A percentile compares a stretch with the other conserved stretches of the same genome.
Conservation (phyloP, 2,888 invertebrate species). For the Micoletzkya japonica region DNA sequence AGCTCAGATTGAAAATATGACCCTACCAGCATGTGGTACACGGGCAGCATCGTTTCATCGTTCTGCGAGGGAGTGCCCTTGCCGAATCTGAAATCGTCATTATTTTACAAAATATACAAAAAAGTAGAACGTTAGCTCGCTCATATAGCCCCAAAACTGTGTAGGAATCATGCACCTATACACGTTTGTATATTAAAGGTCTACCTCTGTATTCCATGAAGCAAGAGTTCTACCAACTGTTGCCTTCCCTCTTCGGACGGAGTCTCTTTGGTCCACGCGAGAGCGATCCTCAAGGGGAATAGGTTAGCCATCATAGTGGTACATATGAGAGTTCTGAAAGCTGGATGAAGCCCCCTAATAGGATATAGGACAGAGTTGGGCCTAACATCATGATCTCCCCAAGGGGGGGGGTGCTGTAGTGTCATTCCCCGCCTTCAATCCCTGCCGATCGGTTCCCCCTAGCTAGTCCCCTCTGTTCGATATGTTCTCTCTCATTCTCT, state of each 20-base stretch:
- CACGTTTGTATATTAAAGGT: neutral
- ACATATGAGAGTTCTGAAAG: no score
- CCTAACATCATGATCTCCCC: no score
- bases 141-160: no score
- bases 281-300: conserved; percentile 5
- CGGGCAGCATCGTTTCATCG: conserved; percentile 32
- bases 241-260: conserved; percentile 13
- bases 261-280: conserved; percentile 16
- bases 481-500: neutral
- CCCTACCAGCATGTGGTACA: conserved; percentile 31
- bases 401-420: no score
- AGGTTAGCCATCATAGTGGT: neutral
- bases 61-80: conserved; percentile 30
- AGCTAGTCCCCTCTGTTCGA: neutral
- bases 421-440: neutral
- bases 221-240: conserved; percentile 1
- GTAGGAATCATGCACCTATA: no score
- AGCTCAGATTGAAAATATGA: neutral
- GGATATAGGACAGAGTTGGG: no score
- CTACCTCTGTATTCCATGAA: conserved; percentile 2
- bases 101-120: neutral
- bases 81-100: neutral
- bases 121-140: no score
- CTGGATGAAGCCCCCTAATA: no score
- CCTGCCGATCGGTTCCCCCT: neutral